These are phyloP conservation scores for Nematolebias whitei DNA, from an alignment of 2,113 vertebrate species.

Conservation along the genomic window DNA sequence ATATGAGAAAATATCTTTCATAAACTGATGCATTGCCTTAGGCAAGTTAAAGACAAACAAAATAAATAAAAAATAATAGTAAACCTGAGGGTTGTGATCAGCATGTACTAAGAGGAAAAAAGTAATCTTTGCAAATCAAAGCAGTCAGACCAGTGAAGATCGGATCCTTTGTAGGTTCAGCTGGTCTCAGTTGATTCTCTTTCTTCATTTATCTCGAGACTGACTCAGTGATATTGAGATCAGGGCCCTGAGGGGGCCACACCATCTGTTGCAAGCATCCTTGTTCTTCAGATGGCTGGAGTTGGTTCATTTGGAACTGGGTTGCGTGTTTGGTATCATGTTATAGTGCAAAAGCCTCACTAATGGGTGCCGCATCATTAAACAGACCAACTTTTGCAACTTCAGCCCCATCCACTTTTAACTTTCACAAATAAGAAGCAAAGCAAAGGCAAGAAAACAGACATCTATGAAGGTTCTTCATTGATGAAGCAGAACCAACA, in stretches of 20 bases:
- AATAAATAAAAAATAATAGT: too few relatives aligned
- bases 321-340: neutral
- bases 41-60: too few relatives aligned
- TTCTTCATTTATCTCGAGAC: slow-evolving; percentile 11
- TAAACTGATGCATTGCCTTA: too few relatives aligned
- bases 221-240: slow-evolving; percentile 15
- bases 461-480: neutral
- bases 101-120: too few relatives aligned
- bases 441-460: neutral
- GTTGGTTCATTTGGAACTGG: neutral
- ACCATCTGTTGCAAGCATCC: slow-evolving; percentile 16
- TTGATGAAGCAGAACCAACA: neutral
- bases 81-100: too few relatives aligned
- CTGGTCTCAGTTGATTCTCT: slow-evolving; percentile 8
- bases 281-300: slow-evolving; percentile 4
- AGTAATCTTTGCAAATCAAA: too few relatives aligned
- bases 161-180: slow-evolving; percentile 6
- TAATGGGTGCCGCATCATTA: neutral
- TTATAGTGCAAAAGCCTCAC: neutral
- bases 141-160: neutral
- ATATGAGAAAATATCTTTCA: too few relatives aligned
- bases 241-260: slow-evolving; percentile 11
- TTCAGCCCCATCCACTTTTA: neutral
- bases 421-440: neutral
- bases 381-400: neutral